phyloP scores from a whole-genome alignment of 1,140 invertebrate genomes.

The Sitodiplosis mosellana region DNA sequence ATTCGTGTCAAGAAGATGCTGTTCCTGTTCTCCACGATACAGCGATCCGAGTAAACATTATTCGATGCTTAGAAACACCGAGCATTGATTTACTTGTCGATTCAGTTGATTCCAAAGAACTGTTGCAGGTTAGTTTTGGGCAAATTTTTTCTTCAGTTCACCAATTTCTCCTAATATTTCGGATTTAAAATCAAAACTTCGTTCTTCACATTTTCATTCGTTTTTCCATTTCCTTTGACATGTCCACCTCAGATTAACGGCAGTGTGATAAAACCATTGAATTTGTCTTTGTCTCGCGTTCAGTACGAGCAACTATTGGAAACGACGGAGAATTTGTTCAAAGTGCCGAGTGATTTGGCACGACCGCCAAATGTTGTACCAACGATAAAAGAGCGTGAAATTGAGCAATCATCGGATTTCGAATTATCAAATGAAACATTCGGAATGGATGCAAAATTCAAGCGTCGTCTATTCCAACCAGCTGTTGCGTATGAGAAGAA shows the following conservation, averaged over 20 bases:
- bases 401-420: neutral
- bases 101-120: neutral
- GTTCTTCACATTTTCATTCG: neutral
- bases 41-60: conserved; percentile 43
- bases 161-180: no score
- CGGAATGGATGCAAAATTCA: conserved; percentile 8
- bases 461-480: conserved; percentile 6
- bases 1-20: conserved; percentile 16
- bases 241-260: conserved; percentile 43
- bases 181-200: no score
- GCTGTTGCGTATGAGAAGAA: neutral
- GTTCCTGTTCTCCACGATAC: conserved; percentile 39
- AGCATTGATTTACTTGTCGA: neutral
- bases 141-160: neutral
- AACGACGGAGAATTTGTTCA: conserved; percentile 34
- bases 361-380: conserved; percentile 3
- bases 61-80: neutral
- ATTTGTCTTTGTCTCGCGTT: conserved; percentile 62
- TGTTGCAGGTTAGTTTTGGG: neutral
- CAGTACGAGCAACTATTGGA: conserved; percentile 82
- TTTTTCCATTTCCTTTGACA: neutral
- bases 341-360: conserved; percentile 12
- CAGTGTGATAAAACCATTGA: conserved; percentile 62
- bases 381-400: neutral
- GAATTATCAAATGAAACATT: conserved; percentile 5